Conservation (phyloP, 2,113 vertebrate genomes). For the Bufo bufo region DNA sequence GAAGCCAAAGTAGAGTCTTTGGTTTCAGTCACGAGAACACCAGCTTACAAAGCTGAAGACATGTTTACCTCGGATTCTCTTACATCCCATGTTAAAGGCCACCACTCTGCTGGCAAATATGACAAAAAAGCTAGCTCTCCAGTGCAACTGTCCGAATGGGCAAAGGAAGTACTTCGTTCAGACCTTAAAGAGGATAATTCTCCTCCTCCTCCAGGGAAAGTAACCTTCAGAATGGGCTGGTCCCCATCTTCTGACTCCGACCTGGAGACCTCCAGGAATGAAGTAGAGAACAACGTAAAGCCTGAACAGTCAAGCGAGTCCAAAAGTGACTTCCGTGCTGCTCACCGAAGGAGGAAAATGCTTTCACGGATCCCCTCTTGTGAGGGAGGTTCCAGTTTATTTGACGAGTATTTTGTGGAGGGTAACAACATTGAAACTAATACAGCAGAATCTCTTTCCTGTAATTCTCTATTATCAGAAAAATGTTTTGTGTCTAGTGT, state of each 20-base stretch:
- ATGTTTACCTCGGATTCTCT: slow-evolving; percentile 48
- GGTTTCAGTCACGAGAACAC: neutral
- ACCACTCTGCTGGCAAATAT: slow-evolving; percentile 53
- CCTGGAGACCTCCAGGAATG: slow-evolving; percentile 69
- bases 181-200: slow-evolving; percentile 59
- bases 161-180: slow-evolving; percentile 66
- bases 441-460: neutral
- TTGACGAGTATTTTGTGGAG: slow-evolving; percentile 53
- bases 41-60: slow-evolving; percentile 54
- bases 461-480: neutral
- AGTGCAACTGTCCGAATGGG: slow-evolving; percentile 56
- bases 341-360: slow-evolving; percentile 42
- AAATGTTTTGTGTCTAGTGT: neutral
- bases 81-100: slow-evolving; percentile 33
- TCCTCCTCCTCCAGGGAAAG: slow-evolving; percentile 67
- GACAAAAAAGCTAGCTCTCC: slow-evolving; percentile 39
- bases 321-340: slow-evolving; percentile 44
- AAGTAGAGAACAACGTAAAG: slow-evolving; percentile 65
- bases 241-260: slow-evolving; percentile 77
- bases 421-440: slow-evolving; percentile 57
- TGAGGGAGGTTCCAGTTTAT: slow-evolving; percentile 30
- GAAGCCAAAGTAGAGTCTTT: slow-evolving; percentile 54
- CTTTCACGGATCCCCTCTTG: slow-evolving; percentile 32
- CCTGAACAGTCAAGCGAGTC: neutral
- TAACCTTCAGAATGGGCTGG: slow-evolving; percentile 83